A percentile compares a stretch with the other conserved stretches of the same genome.
Conservation (phyloP, 2,888 invertebrate species). For the Strigamia crassipes region DNA sequence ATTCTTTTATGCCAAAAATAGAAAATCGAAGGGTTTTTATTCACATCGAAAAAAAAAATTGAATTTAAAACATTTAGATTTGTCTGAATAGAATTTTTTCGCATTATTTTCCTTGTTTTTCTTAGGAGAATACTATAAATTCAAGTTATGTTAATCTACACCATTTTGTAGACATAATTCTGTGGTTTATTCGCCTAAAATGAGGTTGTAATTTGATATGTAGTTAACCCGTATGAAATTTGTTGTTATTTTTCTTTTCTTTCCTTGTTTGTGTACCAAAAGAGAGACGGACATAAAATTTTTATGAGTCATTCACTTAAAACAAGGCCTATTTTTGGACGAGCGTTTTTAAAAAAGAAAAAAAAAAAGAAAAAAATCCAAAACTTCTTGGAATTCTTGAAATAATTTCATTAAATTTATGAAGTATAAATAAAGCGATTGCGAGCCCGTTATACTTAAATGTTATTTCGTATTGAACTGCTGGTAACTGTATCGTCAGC, state of each 20-base stretch:
- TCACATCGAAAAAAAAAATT: no score
- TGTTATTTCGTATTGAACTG: neutral
- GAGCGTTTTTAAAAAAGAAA: neutral
- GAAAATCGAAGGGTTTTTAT: no score
- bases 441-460: neutral
- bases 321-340: constrained; percentile 14
- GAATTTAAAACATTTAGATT: no score
- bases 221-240: neutral
- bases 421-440: neutral
- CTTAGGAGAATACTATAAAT: no score
- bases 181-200: neutral
- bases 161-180: neutral
- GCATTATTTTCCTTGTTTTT: no score
- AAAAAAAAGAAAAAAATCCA: neutral
- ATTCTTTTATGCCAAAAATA: no score
- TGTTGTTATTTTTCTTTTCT: neutral
- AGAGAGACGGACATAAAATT: constrained; percentile 35
- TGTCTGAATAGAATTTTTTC: no score
- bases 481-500: neutral
- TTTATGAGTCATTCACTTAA: constrained; percentile 40
- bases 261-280: neutral
- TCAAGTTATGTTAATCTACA: neutral
- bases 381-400: neutral
- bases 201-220: constrained; percentile 10
- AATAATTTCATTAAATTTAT: neutral